Evolutionary conservation across 2,888 invertebrate genomes (phyloP), one percentile per base, ranked within the genome.

Genomic region (Chrysodeixis includens): DNA sequence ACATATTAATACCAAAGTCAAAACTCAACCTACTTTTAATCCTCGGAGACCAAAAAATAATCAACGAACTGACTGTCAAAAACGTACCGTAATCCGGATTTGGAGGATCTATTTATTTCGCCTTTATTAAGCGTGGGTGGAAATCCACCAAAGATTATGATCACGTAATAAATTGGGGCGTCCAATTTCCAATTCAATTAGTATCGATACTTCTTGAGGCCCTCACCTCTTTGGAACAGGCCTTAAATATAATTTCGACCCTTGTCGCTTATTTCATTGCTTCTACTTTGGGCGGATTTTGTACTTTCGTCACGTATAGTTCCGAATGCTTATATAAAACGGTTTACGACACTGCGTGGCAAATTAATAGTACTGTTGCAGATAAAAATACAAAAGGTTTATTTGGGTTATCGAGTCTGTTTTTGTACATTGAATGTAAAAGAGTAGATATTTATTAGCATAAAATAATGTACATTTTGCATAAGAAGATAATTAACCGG

Each of bases 241-340:
- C 35, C 35, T 35, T 54, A 18, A 16, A 18, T 44, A 32, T 32
- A 53, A 46, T 59, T 60, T 57, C 12, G 44, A 72, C 53, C 59
- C 46, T 57, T 53, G 56, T 71, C 59, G 35, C 56, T 6, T 52
- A 57, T 75, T 71, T 60, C 56, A 55, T 66, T 18, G 65, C 49
- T 14, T 16, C 18, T 22, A 6, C 20, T 60, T 54, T 26, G 40
- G 35, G 18, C 22, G n/a, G 9, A 52, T 68, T 77, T 30, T n/a
- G 35, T 53, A 75, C 55, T 56, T 57, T 44, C 44, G 56, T 75
- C 75, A 75, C 75, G 75, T 75, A 77, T n/a, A 30, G 73, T 62
- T 62, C 66, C 62, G 51, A 56, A 61, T 40, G 51, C 26, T 56
- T 54, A 22, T 72, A 64, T 44, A 62, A 60, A 66, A 61, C 54